Evolutionary conservation across 2,888 invertebrate genomes (phyloP).

Genomic region (Drosophila pseudotalamancana): DNA sequence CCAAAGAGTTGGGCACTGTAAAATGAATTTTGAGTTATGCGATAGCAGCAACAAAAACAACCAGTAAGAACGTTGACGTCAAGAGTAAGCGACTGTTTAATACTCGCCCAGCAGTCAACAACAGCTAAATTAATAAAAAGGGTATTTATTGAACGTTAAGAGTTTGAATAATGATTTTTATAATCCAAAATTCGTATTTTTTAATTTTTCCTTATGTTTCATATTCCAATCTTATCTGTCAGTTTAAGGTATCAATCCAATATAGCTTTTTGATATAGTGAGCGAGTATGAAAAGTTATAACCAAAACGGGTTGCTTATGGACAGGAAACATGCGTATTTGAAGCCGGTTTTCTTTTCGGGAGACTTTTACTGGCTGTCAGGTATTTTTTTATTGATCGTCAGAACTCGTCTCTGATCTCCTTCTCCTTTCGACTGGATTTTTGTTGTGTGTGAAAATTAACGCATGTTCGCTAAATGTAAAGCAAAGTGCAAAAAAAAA

Average conservation of each 20-base stretch:
- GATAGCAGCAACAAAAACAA: conserved; percentile 29
- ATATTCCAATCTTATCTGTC: background rate
- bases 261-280: background rate
- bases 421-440: background rate
- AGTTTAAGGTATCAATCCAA: background rate
- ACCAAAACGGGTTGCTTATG: conserved; percentile 61
- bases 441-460: conserved; percentile 43
- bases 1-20: conserved; percentile 19
- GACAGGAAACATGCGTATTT: conserved; percentile 64
- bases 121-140: background rate
- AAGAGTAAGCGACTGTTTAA: background rate
- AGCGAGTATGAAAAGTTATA: background rate
- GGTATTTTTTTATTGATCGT: conserved; percentile 14
- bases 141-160: too few species aligned
- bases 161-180: too few species aligned
- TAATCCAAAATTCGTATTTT: too few species aligned
- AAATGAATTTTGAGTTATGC: conserved; percentile 54
- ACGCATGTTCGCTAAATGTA: conserved; percentile 48
- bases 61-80: too few species aligned
- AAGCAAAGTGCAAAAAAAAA: conserved; percentile 23
- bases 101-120: conserved; percentile 4
- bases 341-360: conserved; percentile 61
- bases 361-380: conserved; percentile 46
- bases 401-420: conserved; percentile 62
- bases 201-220: too few species aligned